Conservation (phyloP, 2,888 invertebrate genomes). For the Oxystoma pomonae region DNA sequence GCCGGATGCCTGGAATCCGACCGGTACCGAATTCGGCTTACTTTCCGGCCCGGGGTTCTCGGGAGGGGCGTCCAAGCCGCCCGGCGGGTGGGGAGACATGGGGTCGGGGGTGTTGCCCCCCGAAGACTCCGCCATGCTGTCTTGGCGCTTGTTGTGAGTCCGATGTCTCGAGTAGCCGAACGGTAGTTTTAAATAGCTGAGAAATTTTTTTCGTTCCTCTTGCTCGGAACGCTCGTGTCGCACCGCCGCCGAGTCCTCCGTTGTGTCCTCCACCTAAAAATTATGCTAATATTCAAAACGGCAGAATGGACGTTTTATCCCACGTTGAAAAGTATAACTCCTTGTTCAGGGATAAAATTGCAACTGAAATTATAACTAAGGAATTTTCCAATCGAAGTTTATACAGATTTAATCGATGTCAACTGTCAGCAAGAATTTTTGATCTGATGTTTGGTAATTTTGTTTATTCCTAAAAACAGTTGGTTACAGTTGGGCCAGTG, state of each 20-base stretch:
- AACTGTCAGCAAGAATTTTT: no score
- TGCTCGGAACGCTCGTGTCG: conserved; percentile 76
- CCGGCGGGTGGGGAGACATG: conserved; percentile 56
- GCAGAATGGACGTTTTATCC: no score
- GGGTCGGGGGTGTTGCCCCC: conserved; percentile 70
- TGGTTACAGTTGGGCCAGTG: no score
- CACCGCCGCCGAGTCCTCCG: conserved; percentile 64
- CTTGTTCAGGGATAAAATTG: no score
- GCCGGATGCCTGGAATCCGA: conserved; percentile 3
- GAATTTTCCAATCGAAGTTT: no score
- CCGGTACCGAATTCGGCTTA: conserved; percentile 36
- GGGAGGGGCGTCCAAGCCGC: conserved; percentile 44
- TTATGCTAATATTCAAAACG: no score
- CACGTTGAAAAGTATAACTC: no score
- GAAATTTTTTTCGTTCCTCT: conserved; percentile 76
- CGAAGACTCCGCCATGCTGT: conserved; percentile 65
- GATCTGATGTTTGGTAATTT: no score
- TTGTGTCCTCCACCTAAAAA: conserved; percentile 71
- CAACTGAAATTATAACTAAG: no score
- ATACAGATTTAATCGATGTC: no score
- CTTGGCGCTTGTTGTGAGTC: conserved; percentile 61
- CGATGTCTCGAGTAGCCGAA: conserved; percentile 50
- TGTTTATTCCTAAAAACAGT: no score
- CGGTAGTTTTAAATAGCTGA: conserved; percentile 53
- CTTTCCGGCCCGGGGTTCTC: conserved; percentile 40